A percentile compares a stretch with the other conserved stretches of the same genome.
Evolutionary conservation across 2,797 vertebrate genomes (phyloP).

Genomic region (Lates japonicus): DNA sequence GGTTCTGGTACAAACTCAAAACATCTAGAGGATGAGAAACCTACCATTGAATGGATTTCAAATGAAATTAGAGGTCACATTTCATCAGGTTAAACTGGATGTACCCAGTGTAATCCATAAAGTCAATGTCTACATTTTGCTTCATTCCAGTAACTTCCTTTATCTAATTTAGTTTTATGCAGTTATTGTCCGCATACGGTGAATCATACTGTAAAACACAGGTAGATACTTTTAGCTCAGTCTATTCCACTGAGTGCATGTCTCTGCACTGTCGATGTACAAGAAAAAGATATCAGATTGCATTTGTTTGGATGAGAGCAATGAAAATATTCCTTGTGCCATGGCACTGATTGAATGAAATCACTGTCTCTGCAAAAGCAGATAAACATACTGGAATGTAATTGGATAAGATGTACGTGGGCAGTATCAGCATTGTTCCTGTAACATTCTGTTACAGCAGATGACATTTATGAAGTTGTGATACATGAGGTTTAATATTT

Average conservation of each 20-base stretch:
- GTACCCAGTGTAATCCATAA: slow-evolving; percentile 22
- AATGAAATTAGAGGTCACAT: slow-evolving; percentile 60
- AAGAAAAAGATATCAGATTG: slow-evolving; percentile 25
- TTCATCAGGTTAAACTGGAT: slow-evolving; percentile 46
- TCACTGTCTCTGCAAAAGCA: slow-evolving; percentile 6
- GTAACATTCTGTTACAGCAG: neutral
- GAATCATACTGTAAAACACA: slow-evolving; percentile 44
- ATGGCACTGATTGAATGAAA: slow-evolving; percentile 40
- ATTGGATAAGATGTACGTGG: slow-evolving; percentile 12
- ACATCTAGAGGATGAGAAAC: slow-evolving; percentile 17
- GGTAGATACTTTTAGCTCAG: slow-evolving; percentile 23
- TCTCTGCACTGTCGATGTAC: slow-evolving; percentile 12
- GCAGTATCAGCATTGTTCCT: neutral
- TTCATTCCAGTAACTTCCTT: slow-evolving; percentile 19
- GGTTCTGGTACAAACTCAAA: slow-evolving; percentile 25
- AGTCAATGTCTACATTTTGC: slow-evolving; percentile 36
- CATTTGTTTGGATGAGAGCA: slow-evolving; percentile 35
- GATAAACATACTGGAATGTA: slow-evolving; percentile 6
- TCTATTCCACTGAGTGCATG: slow-evolving; percentile 40
- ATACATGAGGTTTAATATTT: neutral
- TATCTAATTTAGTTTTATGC: slow-evolving; percentile 41
- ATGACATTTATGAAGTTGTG: neutral
- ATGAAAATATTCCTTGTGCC: slow-evolving; percentile 9
- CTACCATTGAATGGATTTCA: slow-evolving; percentile 42
- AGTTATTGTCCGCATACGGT: slow-evolving; percentile 38